Base-by-base conservation (phyloP, 2,113 vertebrate species). In the Hystrix cristata region DNA sequence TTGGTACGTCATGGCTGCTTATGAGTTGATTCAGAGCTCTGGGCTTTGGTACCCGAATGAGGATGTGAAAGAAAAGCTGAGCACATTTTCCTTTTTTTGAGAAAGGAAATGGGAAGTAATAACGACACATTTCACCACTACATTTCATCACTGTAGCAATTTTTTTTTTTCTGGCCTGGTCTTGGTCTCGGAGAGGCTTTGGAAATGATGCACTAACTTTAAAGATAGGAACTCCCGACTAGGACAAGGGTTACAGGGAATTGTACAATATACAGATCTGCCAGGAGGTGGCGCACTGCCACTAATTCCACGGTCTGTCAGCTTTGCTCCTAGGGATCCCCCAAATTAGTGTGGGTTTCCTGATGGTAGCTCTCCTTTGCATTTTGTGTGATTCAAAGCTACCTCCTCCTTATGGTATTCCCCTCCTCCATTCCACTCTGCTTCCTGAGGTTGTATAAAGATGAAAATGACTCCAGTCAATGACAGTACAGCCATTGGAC, bases 241-340 rank as follows among this genome's bases (percentile, higher is more conserved):
- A 19, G 60, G 12, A 69, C 43, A n/a, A 60, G 0, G 19, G 43
- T 60, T n/a, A 55, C 48, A 62, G 34, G 81, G 64, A 71, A 67
- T 16, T 78, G 51, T 95, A 96, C 78, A 96, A 94, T 97, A 92
- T 64, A 19, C 59, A 64, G 5, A 8, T 57, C 53, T 19, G 55
- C 95, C 97, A 98, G 96, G 67, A 97, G 95, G 93, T 98, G 98
- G 97, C 95, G 48, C 53, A 51, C 43, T 76, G 67, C 74, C 55
- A 87, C 90, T 90, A 95, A 96, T 82, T 96, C 94, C 84, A 92
- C 0, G 38, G 59, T 87, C 83, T 62, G 43, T 23, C 55, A 60
- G 21, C 13, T 95, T 94, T 43, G 15, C 48, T 87, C 23, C 7
- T 25, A 51, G 81, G 59, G 18, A 91, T 93, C 23, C 93, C 89